These are phyloP conservation scores for Sus cebifrons DNA, from an alignment of 2,797 vertebrate genomes.

Conservation along the genomic window DNA sequence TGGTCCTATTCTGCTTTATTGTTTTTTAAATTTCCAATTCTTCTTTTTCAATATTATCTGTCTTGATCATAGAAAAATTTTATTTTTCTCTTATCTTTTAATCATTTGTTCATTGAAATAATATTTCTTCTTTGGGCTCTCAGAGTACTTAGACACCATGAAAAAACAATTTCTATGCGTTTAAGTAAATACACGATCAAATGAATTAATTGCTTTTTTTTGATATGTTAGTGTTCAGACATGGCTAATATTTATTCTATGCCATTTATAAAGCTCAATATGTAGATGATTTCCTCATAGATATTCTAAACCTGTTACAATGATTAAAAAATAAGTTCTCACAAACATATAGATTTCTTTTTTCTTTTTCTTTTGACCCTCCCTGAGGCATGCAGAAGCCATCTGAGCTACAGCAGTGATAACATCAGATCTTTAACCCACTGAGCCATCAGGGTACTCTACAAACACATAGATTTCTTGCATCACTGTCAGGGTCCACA, in stretches of 20 bases:
- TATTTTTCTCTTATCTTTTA: conserved; percentile 45
- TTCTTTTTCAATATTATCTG: neutral
- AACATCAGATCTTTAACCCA: too few species aligned
- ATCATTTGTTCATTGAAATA: neutral
- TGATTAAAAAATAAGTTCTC: conserved; percentile 26
- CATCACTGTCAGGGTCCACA: neutral
- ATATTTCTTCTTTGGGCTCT: neutral
- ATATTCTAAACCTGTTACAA: neutral
- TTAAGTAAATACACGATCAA: conserved; percentile 63
- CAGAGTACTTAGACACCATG: neutral
- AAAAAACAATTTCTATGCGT: conserved; percentile 1
- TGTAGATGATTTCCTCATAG: conserved; percentile 56
- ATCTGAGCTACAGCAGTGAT: too few species aligned
- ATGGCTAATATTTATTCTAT: conserved; percentile 43
- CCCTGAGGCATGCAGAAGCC: too few species aligned
- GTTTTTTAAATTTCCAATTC: neutral
- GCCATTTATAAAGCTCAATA: neutral
- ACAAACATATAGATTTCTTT: neutral
- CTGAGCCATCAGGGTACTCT: too few species aligned
- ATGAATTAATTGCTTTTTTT: conserved; percentile 58
- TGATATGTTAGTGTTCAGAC: conserved; percentile 40
- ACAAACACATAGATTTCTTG: neutral
- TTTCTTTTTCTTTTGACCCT: too few species aligned
- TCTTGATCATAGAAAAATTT: conserved; percentile 41
- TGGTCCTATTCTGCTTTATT: neutral